Evolutionary conservation across 2,797 vertebrate species (phyloP).

Genomic region (Enoplosus armatus): DNA sequence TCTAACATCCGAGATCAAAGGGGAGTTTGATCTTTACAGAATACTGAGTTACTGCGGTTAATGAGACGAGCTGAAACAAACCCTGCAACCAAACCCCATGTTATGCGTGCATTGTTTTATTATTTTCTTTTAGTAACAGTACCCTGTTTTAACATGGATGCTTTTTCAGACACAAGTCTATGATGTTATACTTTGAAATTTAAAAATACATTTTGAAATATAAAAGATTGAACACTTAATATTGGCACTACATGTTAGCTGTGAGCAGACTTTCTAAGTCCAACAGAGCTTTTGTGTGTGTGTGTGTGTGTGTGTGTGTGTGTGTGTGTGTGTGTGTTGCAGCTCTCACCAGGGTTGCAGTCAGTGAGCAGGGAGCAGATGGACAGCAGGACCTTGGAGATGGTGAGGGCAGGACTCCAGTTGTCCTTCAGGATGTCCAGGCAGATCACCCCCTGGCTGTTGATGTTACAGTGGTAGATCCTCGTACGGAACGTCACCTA

Average conservation of each 20-base stretch:
- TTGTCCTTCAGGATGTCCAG: slow-evolving; percentile 90
- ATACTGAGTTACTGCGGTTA: neutral
- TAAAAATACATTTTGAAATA: neutral
- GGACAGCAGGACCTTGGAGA: slow-evolving; percentile 95
- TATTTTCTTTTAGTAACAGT: no score
- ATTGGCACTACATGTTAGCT: neutral
- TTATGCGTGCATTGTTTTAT: neutral
- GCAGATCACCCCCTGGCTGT: slow-evolving; percentile 95
- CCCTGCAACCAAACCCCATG: neutral
- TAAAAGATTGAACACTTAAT: neutral
- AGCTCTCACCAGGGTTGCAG: slow-evolving; percentile 93
- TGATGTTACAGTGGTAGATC: slow-evolving; percentile 96
- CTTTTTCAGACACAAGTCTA: neutral
- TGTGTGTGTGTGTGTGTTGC: neutral
- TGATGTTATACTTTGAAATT: neutral
- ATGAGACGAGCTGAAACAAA: neutral
- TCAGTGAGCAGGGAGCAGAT: slow-evolving; percentile 97
- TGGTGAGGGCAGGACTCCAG: slow-evolving; percentile 96
- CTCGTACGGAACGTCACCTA: slow-evolving; percentile 91
- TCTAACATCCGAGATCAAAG: neutral
- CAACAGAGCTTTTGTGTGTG: neutral
- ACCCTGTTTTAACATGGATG: neutral
- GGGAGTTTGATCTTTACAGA: neutral
- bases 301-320: slow-evolving; percentile 3
- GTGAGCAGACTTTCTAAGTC: neutral